These are phyloP conservation scores for Embidobia sp. DNA, from an alignment of 2,888 invertebrate genomes.

Conservation along the genomic window DNA sequence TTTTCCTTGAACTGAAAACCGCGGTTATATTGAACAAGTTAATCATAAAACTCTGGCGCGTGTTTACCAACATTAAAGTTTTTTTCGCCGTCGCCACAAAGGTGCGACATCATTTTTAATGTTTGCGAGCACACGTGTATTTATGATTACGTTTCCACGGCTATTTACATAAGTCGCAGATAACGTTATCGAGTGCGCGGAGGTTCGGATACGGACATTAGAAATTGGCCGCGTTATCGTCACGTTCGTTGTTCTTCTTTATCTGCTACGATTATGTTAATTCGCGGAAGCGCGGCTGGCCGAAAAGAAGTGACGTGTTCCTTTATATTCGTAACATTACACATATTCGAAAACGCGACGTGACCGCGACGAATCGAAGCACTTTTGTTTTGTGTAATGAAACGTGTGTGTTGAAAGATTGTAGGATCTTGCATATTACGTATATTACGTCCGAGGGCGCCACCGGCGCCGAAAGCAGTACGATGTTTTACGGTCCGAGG, in stretches of 20 bases:
- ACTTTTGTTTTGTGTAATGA: conserved; percentile 25
- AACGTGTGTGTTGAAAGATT: background rate
- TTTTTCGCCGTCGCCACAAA: conserved; percentile 1
- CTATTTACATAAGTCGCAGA: conserved; percentile 22
- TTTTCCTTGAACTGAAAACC: too few relatives aligned
- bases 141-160: conserved; percentile 3
- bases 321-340: too few relatives aligned
- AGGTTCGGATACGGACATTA: conserved; percentile 23
- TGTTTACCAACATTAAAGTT: background rate
- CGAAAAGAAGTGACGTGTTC: conserved; percentile 15
- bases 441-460: too few relatives aligned
- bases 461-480: too few relatives aligned
- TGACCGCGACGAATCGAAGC: conserved; percentile 35
- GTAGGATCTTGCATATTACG: too few relatives aligned
- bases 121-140: background rate
- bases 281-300: conserved; percentile 19
- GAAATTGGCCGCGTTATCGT: conserved; percentile 36
- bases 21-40: too few relatives aligned
- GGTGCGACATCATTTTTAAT: conserved; percentile 24
- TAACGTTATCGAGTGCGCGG: conserved; percentile 12
- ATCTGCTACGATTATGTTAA: conserved; percentile 17
- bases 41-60: too few relatives aligned
- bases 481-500: too few relatives aligned
- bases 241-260: conserved; percentile 23
- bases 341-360: conserved; percentile 23